Conservation (phyloP, 2,113 vertebrate species). For the Labeo rohita region DNA sequence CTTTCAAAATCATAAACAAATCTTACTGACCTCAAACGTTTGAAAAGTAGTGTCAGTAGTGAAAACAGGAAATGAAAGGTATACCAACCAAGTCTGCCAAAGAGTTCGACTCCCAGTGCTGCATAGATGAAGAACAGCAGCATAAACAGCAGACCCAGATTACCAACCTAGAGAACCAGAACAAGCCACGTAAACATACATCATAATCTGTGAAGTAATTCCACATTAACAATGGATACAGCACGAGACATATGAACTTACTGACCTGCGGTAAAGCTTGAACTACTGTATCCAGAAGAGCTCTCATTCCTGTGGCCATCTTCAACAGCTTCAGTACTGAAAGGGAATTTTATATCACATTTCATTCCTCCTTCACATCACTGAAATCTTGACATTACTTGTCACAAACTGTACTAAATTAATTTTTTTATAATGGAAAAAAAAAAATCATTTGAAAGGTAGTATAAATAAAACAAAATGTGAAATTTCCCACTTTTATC, state of each 20-base stretch:
- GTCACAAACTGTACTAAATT: neutral
- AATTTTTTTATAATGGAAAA: no score
- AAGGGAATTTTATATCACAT: constrained; percentile 56
- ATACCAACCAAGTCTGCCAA: constrained; percentile 94
- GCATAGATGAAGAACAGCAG: constrained; percentile 99
- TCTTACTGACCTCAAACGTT: neutral
- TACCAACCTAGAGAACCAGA: constrained; percentile 87
- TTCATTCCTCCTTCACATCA: neutral
- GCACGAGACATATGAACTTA: constrained; percentile 24
- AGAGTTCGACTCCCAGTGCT: constrained; percentile 97
- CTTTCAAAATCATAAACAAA: neutral
- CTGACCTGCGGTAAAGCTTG: constrained; percentile 95
- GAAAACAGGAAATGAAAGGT: constrained; percentile 35
- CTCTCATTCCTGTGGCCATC: constrained; percentile 97
- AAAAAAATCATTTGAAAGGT: neutral
- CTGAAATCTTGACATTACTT: neutral
- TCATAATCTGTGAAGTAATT: neutral
- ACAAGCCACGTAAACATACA: neutral
- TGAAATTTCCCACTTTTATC: neutral
- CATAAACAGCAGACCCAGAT: constrained; percentile 99
- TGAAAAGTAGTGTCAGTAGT: neutral
- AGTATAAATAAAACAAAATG: neutral
- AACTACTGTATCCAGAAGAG: constrained; percentile 94
- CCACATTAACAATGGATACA: neutral
- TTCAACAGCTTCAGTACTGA: constrained; percentile 94